phyloP scores from a whole-genome alignment of 2,888 invertebrate species.

The Drosophila incognita region DNA sequence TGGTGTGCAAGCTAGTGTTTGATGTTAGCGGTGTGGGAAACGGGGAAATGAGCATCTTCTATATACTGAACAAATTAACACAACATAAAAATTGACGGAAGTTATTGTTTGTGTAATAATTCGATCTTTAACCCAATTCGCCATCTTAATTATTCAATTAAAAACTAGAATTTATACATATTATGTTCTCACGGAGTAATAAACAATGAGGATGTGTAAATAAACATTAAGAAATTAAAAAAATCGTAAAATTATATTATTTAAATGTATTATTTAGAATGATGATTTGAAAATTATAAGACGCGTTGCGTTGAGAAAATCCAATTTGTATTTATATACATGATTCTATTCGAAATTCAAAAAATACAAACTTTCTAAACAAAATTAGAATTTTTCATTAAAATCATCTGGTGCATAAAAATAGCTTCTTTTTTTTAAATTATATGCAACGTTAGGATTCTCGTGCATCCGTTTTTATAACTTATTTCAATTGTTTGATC shows the following conservation, averaged over 20 bases:
- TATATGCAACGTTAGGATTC: not conserved
- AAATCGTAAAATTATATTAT: not conserved
- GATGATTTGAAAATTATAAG: not conserved
- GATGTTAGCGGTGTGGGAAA: conserved; percentile 36
- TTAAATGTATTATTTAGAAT: not conserved
- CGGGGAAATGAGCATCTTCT: conserved; percentile 4
- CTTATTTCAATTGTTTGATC: not conserved
- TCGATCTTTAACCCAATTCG: not conserved
- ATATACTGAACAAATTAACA: not conserved
- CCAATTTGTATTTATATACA: not conserved
- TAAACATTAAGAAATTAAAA: not conserved
- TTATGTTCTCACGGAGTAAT: not conserved
- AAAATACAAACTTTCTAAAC: not conserved
- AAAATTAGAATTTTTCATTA: too few relatives aligned
- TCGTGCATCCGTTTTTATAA: not conserved
- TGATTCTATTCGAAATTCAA: not conserved
- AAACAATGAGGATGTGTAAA: not conserved
- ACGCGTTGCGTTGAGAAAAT: not conserved
- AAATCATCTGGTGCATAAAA: not conserved
- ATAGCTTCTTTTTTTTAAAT: not conserved
- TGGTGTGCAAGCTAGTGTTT: conserved; percentile 57
- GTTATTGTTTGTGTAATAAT: not conserved
- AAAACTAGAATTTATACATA: not conserved
- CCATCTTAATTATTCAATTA: not conserved
- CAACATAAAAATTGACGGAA: not conserved